phyloP scores from a whole-genome alignment of 2,113 vertebrate genomes.

The Capreolus pygargus region DNA sequence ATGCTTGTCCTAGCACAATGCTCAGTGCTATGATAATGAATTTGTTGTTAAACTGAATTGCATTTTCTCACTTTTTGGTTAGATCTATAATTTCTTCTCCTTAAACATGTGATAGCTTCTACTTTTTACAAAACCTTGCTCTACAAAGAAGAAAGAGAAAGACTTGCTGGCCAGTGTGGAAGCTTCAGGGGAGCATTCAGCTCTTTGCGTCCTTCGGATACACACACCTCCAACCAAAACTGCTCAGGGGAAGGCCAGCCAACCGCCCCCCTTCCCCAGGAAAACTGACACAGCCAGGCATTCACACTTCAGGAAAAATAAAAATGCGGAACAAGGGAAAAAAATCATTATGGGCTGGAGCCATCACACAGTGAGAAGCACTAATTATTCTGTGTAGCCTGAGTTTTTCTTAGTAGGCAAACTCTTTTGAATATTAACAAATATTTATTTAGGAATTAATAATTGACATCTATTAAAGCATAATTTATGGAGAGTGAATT shows the following conservation, averaged over 20 bases:
- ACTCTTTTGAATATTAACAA: conserved; percentile 75
- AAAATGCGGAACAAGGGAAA: conserved; percentile 29
- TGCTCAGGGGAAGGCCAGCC: not conserved
- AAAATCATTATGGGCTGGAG: conserved; percentile 34
- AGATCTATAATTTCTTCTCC: not conserved
- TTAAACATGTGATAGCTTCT: not conserved
- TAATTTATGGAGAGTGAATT: conserved; percentile 67
- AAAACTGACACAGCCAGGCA: conserved; percentile 2
- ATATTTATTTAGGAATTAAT: conserved; percentile 74
- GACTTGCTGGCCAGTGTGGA: not conserved
- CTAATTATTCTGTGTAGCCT: conserved; percentile 69
- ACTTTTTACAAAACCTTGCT: not conserved
- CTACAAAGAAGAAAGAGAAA: not conserved
- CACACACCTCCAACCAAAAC: not conserved
- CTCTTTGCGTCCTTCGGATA: not conserved
- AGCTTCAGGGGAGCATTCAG: not conserved
- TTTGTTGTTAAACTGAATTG: not conserved
- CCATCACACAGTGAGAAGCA: conserved; percentile 45
- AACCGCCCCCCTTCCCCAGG: not conserved
- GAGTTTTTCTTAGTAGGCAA: conserved; percentile 72
- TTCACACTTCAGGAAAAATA: conserved; percentile 57
- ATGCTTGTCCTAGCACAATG: not conserved
- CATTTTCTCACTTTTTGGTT: not conserved
- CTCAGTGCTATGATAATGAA: not conserved
- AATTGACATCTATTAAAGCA: conserved; percentile 68